Evolutionary conservation across 2,797 vertebrate species (phyloP).

Genomic region (Synanceia verrucosa): DNA sequence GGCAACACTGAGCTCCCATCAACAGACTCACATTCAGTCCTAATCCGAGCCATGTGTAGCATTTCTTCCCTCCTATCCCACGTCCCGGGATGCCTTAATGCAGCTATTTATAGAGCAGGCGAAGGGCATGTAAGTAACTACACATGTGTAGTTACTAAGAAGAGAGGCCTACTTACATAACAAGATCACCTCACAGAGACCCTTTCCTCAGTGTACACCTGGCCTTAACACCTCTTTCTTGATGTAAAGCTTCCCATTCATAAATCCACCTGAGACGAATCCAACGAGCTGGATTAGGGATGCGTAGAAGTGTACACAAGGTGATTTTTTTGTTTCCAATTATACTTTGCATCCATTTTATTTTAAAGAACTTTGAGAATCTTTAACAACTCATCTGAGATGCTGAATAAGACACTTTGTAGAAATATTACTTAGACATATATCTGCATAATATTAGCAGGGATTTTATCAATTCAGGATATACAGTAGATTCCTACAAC

Average conservation of each 20-base stretch:
- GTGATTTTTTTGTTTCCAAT: neutral
- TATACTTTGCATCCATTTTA: neutral
- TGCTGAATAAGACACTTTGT: neutral
- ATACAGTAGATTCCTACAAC: neutral
- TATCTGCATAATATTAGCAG: neutral
- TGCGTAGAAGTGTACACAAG: neutral
- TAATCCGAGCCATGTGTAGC: conserved; percentile 72
- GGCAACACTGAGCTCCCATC: conserved; percentile 20
- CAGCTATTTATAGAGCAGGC: conserved; percentile 74
- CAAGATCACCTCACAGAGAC: conserved; percentile 8
- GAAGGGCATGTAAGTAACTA: conserved; percentile 38
- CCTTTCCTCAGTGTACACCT: neutral
- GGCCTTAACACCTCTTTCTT: neutral
- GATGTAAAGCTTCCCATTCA: conserved; percentile 50
- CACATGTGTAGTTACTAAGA: conserved; percentile 27
- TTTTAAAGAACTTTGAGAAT: neutral
- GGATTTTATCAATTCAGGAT: neutral
- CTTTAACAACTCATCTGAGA: too few relatives aligned
- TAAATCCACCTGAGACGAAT: conserved; percentile 20
- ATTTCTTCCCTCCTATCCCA: conserved; percentile 42
- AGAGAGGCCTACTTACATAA: conserved; percentile 60
- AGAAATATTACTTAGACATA: neutral
- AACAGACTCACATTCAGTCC: conserved; percentile 50
- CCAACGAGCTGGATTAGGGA: neutral
- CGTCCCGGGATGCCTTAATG: conserved; percentile 53